Base-by-base conservation (phyloP, 1,140 invertebrate genomes). In the Caenorhabditis elegans region DNA sequence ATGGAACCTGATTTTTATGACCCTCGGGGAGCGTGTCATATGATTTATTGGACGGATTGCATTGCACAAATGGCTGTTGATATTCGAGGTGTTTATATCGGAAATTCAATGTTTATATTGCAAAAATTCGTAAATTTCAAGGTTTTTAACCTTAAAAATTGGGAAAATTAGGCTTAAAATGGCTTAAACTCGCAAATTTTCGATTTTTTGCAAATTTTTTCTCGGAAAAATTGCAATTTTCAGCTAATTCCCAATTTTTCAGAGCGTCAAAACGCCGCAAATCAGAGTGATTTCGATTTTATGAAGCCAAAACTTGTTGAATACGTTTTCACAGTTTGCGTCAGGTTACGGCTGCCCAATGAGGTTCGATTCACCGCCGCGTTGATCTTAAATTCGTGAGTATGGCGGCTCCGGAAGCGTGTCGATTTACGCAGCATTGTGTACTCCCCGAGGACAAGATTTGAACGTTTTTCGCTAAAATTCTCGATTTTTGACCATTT, bases 31-130 rank as follows among this genome's bases (percentile, higher is more conserved):
- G 60, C 60, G 2, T 70, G 60, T 22, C 60, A 70, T 17, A 70
- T 22, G 34, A 70, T 70, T 70, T 70, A 70, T 22, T 70, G 60
- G 60, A 17, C 60, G 17, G 60, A 70, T 70, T 70, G 60, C n/a
- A 70, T 70, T 19, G 60, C 60, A 31, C 60, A 70, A 31, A 70
- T 70, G 60, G 60, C 60, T 8, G 26, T 39, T 36, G 60, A 70
- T 70, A 70, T 70, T 31, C 34, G 10, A 43, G 60, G 60, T 70
- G n/a, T n/a, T n/a, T n/a, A n/a, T n/a, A n/a, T n/a, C n/a, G n/a
- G n/a, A n/a, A n/a, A n/a, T n/a, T n/a, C n/a, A n/a, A n/a, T n/a
- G n/a, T n/a, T n/a, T n/a, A n/a, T n/a, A n/a, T n/a, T n/a, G n/a
- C n/a, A n/a, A n/a, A n/a, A n/a, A n/a, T n/a, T n/a, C n/a, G n/a